phyloP scores from a whole-genome alignment of 2,113 vertebrate species.

The Prochilodus magdalenae region DNA sequence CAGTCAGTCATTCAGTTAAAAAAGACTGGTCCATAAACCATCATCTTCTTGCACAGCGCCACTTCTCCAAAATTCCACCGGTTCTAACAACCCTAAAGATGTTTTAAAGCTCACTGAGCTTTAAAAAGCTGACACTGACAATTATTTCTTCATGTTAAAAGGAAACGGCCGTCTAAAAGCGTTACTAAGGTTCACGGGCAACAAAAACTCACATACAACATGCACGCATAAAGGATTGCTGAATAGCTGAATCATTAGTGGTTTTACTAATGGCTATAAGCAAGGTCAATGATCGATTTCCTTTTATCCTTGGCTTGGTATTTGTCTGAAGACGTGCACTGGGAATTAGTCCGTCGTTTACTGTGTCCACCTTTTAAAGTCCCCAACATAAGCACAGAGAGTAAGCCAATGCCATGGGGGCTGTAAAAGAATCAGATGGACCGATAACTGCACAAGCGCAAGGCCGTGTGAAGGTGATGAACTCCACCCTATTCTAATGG shows the following conservation, averaged over 20 bases:
- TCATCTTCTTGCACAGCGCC: neutral
- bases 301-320: constrained; percentile 30
- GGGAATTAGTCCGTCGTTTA: constrained; percentile 10
- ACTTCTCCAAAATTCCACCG: too few relatives aligned
- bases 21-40: neutral
- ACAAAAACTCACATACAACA: neutral
- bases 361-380: neutral
- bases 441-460: constrained; percentile 59
- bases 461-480: constrained; percentile 62
- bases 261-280: constrained; percentile 37
- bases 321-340: constrained; percentile 30
- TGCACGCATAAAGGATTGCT: constrained; percentile 47
- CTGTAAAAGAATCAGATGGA: constrained; percentile 62
- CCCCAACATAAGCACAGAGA: constrained; percentile 18
- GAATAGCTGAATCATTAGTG: constrained; percentile 21
- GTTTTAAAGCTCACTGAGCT: neutral
- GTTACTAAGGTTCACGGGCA: neutral
- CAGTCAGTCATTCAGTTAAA: neutral
- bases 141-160: neutral
- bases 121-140: neutral
- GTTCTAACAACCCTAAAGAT: neutral
- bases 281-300: constrained; percentile 54
- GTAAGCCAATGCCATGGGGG: neutral
- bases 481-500: constrained; percentile 64
- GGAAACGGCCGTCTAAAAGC: neutral